Percentiles rank a stretch among this genome's conserved stretches.
phyloP scores from a whole-genome alignment of 2,888 invertebrate genomes.

The Ectemnius cavifrons region DNA sequence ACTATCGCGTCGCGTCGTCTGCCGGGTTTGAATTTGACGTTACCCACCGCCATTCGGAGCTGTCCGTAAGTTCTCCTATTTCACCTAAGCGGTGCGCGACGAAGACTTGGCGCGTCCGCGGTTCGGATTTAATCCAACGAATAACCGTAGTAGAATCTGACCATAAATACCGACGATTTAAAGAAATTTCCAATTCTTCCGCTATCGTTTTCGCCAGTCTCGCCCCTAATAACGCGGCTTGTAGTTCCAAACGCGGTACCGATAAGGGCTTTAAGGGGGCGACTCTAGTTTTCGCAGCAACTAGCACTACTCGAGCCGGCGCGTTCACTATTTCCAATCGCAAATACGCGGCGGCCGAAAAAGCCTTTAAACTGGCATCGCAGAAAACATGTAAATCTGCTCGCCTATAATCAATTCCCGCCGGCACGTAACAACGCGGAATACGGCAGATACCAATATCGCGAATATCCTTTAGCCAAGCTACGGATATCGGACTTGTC shows the following conservation, averaged over 20 bases:
- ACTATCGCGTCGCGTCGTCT: slow-evolving; percentile 4
- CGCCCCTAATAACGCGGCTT: slow-evolving; percentile 1
- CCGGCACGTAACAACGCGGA: too few species aligned
- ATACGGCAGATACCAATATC: too few species aligned
- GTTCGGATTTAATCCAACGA: neutral
- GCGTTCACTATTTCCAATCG: neutral
- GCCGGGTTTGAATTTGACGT: slow-evolving; percentile 3
- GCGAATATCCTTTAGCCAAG: too few species aligned
- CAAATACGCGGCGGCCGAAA: neutral
- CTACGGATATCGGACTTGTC: too few species aligned
- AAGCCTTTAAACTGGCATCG: neutral
- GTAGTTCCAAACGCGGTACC: slow-evolving; percentile 4
- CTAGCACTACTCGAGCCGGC: neutral
- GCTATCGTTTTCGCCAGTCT: neutral
- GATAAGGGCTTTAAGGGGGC: neutral
- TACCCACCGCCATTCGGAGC: slow-evolving; percentile 4
- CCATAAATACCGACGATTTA: neutral
- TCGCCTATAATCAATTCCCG: neutral
- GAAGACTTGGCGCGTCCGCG: neutral
- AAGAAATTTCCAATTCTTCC: neutral
- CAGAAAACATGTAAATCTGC: neutral
- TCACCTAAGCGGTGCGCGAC: neutral
- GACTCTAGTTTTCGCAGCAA: neutral
- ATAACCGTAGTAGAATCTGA: slow-evolving; percentile 2
- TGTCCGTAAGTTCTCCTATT: neutral